Evolutionary conservation across 2,113 vertebrate genomes (phyloP).

Genomic region (Siniperca chuatsi): DNA sequence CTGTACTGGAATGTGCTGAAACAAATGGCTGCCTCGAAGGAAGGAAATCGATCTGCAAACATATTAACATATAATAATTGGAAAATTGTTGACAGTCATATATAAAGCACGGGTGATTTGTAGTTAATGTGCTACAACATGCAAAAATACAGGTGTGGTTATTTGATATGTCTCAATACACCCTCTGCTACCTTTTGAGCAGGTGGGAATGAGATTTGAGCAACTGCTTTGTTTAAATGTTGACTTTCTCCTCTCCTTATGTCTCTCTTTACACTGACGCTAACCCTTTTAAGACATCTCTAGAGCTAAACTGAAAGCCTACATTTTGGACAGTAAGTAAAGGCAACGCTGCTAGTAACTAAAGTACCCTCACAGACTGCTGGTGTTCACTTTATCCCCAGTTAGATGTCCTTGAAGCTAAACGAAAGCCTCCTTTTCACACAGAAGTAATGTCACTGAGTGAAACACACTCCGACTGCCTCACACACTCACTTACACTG

Average conservation of each 20-base stretch:
- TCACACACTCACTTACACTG: background rate
- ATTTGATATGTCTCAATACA: background rate
- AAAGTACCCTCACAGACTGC: slow-evolving; percentile 18
- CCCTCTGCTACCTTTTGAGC: background rate
- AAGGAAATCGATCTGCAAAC: slow-evolving; percentile 41
- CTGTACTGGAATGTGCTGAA: slow-evolving; percentile 38
- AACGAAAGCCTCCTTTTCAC: background rate
- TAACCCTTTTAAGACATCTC: slow-evolving; percentile 75
- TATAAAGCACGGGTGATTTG: slow-evolving; percentile 44
- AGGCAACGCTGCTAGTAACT: slow-evolving; percentile 1
- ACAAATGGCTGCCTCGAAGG: slow-evolving; percentile 33
- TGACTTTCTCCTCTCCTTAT: slow-evolving; percentile 67
- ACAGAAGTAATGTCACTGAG: background rate
- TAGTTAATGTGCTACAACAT: slow-evolving; percentile 31
- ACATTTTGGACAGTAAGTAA: slow-evolving; percentile 84
- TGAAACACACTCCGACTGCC: background rate
- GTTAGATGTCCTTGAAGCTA: background rate
- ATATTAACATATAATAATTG: background rate
- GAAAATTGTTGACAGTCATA: slow-evolving; percentile 20
- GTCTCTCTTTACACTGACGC: slow-evolving; percentile 65
- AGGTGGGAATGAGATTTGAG: background rate
- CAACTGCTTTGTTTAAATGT: background rate
- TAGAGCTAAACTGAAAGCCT: slow-evolving; percentile 84
- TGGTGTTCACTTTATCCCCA: background rate
- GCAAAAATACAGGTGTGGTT: slow-evolving; percentile 7